A percentile compares a stretch with the other conserved stretches of the same genome.
phyloP scores from a whole-genome alignment of 2,113 vertebrate species.

The Proterorhinus semilunaris region DNA sequence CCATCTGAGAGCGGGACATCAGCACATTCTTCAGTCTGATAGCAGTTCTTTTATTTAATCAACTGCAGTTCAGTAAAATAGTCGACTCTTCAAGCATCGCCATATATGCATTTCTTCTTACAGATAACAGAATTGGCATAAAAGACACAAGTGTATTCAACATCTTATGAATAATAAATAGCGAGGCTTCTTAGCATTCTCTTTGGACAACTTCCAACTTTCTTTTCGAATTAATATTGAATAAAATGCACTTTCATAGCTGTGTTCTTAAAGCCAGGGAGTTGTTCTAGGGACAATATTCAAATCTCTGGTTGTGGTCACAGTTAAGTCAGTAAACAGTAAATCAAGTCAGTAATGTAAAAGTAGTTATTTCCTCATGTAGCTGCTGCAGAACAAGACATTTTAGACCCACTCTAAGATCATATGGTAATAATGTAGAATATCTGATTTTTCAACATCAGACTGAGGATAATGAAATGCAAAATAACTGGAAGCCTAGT shows the following conservation, averaged over 20 bases:
- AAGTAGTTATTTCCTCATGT: too few relatives aligned
- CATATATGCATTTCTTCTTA: neutral
- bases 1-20: neutral
- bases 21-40: too few relatives aligned
- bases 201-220: neutral
- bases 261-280: neutral
- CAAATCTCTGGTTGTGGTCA: too few relatives aligned
- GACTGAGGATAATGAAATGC: too few relatives aligned
- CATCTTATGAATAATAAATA: slow-evolving; percentile 2
- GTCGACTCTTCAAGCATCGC: neutral
- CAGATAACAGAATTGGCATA: slow-evolving; percentile 2
- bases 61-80: neutral
- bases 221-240: slow-evolving; percentile 1
- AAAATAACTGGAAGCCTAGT: too few relatives aligned
- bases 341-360: too few relatives aligned
- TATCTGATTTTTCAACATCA: too few relatives aligned
- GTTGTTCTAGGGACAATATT: neutral
- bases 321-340: too few relatives aligned
- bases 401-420: too few relatives aligned
- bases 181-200: neutral
- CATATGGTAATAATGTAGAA: too few relatives aligned
- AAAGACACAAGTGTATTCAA: slow-evolving; percentile 1
- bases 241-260: slow-evolving; percentile 5
- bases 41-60: neutral
- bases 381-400: too few relatives aligned